These are phyloP conservation scores for Heloderma charlesbogerti DNA, from an alignment of 2,113 vertebrate genomes.

Conservation along the genomic window DNA sequence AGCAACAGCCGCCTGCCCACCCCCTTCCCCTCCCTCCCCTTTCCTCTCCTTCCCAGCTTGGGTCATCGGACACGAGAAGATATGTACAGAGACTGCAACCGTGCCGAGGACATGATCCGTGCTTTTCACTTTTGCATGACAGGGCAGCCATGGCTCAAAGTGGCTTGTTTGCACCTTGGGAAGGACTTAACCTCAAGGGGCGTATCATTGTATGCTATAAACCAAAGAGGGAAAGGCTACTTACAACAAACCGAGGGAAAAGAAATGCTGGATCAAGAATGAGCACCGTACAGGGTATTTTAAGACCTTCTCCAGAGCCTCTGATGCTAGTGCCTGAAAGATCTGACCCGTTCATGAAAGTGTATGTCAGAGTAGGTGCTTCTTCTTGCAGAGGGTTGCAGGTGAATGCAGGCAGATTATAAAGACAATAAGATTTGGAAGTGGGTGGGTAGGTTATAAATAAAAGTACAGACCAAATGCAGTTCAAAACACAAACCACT, in stretches of 20 bases:
- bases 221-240: background rate
- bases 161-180: background rate
- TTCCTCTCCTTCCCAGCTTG: background rate
- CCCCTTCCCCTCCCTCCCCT: background rate
- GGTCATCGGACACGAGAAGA: conserved; percentile 27
- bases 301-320: background rate
- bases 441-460: accelerated
- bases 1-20: background rate
- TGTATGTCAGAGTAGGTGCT: conserved; percentile 42
- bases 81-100: background rate
- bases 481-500: background rate
- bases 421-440: background rate
- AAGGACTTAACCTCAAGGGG: background rate
- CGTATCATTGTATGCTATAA: accelerated
- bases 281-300: background rate
- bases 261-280: background rate
- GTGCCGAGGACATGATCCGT: background rate
- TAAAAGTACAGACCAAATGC: accelerated
- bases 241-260: background rate
- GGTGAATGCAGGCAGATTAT: conserved; percentile 31
- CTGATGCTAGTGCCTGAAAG: conserved; percentile 53
- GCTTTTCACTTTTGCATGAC: background rate
- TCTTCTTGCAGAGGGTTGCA: background rate
- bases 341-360: background rate
- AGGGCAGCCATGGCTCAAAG: background rate